Conservation (phyloP, 2,797 vertebrate species). For the Acanthopagrus latus region DNA sequence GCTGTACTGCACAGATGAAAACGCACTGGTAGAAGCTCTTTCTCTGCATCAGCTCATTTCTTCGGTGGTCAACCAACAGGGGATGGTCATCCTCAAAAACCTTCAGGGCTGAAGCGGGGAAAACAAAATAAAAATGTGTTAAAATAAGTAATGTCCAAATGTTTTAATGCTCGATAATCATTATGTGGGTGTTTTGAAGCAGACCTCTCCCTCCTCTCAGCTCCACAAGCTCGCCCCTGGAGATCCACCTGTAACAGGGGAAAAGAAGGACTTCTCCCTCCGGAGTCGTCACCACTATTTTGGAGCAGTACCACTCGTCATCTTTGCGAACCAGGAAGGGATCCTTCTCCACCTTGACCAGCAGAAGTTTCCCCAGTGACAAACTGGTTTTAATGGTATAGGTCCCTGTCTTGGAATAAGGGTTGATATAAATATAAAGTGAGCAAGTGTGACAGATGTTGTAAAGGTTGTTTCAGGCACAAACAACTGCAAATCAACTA, state of each 20-base stretch:
- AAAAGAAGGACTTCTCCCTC: slow-evolving; percentile 70
- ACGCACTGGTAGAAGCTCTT: slow-evolving; percentile 67
- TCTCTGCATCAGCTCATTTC: slow-evolving; percentile 38
- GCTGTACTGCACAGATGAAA: background rate
- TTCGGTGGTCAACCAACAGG: slow-evolving; percentile 53
- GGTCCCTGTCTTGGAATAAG: slow-evolving; percentile 51
- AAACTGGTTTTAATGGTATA: slow-evolving; percentile 57
- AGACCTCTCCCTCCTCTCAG: slow-evolving; percentile 80
- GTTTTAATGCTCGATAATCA: no score
- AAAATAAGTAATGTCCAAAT: no score
- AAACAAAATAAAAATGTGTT: no score
- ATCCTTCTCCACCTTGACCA: slow-evolving; percentile 78
- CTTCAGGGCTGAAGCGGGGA: slow-evolving; percentile 57
- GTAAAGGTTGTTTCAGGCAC: no score
- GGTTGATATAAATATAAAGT: background rate
- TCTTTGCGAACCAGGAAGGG: slow-evolving; percentile 39
- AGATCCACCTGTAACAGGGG: slow-evolving; percentile 79
- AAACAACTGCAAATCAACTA: no score
- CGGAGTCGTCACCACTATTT: slow-evolving; percentile 71
- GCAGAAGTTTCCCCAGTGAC: slow-evolving; percentile 68
- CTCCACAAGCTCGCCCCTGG: slow-evolving; percentile 66
- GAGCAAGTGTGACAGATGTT: background rate
- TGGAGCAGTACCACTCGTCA: slow-evolving; percentile 78
- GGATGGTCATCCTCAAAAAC: slow-evolving; percentile 60
- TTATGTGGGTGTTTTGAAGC: background rate